Base-by-base conservation (phyloP, 2,888 invertebrate species). In the Plebejus anna region DNA sequence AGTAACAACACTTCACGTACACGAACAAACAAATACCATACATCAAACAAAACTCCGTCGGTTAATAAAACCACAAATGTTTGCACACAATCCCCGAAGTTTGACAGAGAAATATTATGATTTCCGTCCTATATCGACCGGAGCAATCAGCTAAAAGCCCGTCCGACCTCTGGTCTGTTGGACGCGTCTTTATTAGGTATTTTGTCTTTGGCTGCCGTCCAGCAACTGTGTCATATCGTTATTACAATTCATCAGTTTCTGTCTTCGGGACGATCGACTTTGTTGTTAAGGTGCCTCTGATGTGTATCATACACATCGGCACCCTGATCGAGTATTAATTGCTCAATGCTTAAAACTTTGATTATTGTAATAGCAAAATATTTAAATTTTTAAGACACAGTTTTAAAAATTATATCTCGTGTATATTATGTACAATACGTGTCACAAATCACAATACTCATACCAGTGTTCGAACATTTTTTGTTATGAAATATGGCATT, bases 51-150 rank as follows among this genome's bases (percentile, higher is more conserved):
- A 72, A 42, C 36, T 72, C 72, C 4, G 42, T 71, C 72, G 47
- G 22, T 22, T 47, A 72, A 71, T 38, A 38, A 72, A 73, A 73
- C 51, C 73, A 28, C 47, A 51, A 73, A 73, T 32, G 47, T 42
- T 72, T 22, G 72, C 22, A 51, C 73, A 51, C 66, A 73, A 55
- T 16, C 28, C 32, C 5, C 32, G 16, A 73, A 73, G 73, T 73
- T 73, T 73, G 73, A 73, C 73, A 73, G 51, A 32, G 73, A 73
- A 73, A 73, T 55, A 73, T 73, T 51, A 51, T 73, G 73, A 73
- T 73, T 51, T 51, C 73, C 55, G 16, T 22, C 7, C 32, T 16
- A 73, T 73, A 51, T 73, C 51, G 73, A 28, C 47, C 73, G 16
- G 47, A 72, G 72, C 32, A 73, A 73, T 73, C 73, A 73, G 73